These are phyloP conservation scores for Gila orcuttii DNA, from an alignment of 2,113 vertebrate genomes.

Conservation along the genomic window DNA sequence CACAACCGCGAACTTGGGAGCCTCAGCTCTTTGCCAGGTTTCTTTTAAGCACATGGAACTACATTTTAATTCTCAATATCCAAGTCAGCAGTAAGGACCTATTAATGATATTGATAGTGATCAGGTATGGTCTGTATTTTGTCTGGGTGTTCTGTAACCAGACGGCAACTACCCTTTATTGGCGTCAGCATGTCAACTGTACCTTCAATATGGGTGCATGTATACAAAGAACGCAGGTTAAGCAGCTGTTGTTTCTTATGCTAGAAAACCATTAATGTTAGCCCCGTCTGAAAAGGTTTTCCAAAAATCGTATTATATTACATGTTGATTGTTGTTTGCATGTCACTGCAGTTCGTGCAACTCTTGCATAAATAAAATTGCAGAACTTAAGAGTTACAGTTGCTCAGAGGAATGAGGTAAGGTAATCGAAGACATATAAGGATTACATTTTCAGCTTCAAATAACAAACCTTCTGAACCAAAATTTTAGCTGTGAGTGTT, in stretches of 20 bases:
- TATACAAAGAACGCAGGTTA: not conserved
- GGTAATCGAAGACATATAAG: slow-evolving; percentile 1
- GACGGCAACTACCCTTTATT: not conserved
- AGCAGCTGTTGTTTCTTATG: not conserved
- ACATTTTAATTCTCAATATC: not conserved
- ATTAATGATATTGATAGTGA: not conserved
- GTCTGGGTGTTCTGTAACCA: not conserved
- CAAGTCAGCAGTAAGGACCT: not conserved
- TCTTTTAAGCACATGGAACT: not conserved
- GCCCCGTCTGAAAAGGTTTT: not conserved
- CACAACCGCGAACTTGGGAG: not conserved
- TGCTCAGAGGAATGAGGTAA: not conserved
- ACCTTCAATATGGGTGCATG: not conserved
- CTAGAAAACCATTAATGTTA: not conserved
- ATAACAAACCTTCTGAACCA: slow-evolving; percentile 1
- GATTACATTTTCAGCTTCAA: not conserved
- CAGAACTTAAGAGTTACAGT: not conserved
- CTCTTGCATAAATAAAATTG: not conserved
- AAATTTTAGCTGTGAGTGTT: slow-evolving; percentile 6
- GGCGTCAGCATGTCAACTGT: not conserved
- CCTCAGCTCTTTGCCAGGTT: not conserved
- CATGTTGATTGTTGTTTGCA: not conserved
- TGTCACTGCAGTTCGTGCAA: not conserved
- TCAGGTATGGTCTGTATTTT: slow-evolving; percentile 14
- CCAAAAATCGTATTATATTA: too few relatives aligned